Evolutionary conservation across 2,113 vertebrate species (phyloP).

Genomic region (Chlorodrepanis virens): DNA sequence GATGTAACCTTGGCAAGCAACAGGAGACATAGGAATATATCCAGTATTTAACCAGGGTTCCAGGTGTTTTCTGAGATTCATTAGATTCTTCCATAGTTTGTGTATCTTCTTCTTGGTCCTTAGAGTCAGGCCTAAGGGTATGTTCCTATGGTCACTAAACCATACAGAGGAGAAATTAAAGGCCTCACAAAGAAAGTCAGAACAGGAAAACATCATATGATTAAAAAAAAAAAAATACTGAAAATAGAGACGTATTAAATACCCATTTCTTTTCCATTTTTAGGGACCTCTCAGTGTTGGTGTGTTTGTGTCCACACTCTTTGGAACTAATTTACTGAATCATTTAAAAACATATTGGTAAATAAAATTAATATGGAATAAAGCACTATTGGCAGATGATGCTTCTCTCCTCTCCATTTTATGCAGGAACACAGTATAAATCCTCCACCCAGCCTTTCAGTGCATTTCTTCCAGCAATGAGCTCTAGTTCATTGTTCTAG

Average conservation of each 20-base stretch:
- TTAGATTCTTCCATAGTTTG: not conserved
- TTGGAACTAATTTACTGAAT: not conserved
- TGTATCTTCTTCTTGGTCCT: not conserved
- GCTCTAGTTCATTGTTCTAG: not conserved
- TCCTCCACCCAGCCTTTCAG: not conserved
- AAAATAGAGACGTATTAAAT: not conserved
- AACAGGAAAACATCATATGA: not conserved
- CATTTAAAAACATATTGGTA: not conserved
- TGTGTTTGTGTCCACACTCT: not conserved
- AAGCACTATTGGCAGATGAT: not conserved
- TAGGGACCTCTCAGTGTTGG: not conserved
- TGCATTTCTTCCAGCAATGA: not conserved
- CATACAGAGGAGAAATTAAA: not conserved
- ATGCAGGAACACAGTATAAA: not conserved
- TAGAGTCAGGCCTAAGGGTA: not conserved
- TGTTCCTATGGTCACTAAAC: not conserved
- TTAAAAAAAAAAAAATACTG: not conserved
- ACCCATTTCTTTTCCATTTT: not conserved
- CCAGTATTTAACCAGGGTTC: not conserved
- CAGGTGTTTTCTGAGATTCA: not conserved
- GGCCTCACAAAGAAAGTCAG: not conserved
- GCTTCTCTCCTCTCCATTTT: not conserved
- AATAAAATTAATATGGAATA: not conserved
- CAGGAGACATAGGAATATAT: not conserved
- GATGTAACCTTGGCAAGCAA: not conserved